phyloP scores from a whole-genome alignment of 64 coral and sea anemone species.

The Montipora efflorescens region DNA sequence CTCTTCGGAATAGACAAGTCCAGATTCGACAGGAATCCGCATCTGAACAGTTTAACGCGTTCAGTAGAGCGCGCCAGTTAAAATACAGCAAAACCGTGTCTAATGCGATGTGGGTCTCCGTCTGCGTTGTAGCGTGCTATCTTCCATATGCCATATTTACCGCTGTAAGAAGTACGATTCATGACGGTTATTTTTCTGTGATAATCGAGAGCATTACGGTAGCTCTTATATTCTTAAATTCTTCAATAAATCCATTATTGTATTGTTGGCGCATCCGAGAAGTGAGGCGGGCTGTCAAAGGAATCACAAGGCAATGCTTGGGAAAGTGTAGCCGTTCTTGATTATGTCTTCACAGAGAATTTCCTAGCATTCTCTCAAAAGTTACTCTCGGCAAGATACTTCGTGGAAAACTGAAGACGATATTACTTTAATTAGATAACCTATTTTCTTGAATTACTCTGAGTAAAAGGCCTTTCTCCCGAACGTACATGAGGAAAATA shows the following conservation, averaged over 20 bases:
- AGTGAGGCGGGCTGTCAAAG: constrained; percentile 9
- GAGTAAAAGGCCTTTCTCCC: too few relatives aligned
- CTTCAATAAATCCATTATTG: not conserved
- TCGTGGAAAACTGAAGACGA: too few relatives aligned
- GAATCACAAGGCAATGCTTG: not conserved
- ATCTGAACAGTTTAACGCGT: not conserved
- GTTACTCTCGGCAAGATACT: too few relatives aligned
- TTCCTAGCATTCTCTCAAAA: too few relatives aligned
- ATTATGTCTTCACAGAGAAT: not conserved
- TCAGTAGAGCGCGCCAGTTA: not conserved
- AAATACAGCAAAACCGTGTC: not conserved
- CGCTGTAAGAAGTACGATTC: not conserved
- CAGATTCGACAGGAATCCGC: not conserved
- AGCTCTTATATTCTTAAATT: constrained; percentile 10
- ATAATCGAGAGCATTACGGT: not conserved
- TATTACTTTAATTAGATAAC: too few relatives aligned
- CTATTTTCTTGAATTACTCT: too few relatives aligned
- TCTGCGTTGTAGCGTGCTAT: not conserved
- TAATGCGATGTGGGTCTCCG: not conserved
- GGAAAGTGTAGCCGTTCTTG: not conserved
- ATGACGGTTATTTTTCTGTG: not conserved
- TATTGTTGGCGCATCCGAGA: constrained; percentile 28
- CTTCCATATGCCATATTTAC: not conserved
- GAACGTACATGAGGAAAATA: too few relatives aligned
- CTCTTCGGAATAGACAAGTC: not conserved